Conservation (phyloP, 2,888 invertebrate species). For the Acrobasis repandana region DNA sequence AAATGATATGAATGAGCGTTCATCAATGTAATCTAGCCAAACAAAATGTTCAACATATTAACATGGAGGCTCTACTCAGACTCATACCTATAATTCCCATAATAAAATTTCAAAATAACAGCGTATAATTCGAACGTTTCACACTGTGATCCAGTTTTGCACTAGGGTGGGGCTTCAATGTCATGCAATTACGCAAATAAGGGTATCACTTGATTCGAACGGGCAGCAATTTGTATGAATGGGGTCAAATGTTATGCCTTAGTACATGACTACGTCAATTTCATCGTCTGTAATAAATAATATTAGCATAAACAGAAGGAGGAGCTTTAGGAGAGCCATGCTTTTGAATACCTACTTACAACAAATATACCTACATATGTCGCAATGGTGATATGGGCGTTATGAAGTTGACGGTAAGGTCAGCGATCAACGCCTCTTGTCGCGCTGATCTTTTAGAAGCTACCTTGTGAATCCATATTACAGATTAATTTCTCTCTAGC, state of each 20-base stretch:
- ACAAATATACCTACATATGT: too few relatives aligned
- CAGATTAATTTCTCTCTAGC: too few relatives aligned
- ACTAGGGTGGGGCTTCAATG: constrained; percentile 11
- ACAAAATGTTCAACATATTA: background rate
- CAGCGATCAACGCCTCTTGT: too few relatives aligned
- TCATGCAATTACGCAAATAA: constrained; percentile 16
- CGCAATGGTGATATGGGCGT: too few relatives aligned
- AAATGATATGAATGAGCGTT: too few relatives aligned
- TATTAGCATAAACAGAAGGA: background rate
- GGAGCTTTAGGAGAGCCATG: background rate
- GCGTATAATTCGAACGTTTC: constrained; percentile 1
- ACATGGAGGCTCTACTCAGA: background rate
- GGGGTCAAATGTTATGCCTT: constrained; percentile 19
- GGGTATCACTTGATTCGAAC: constrained; percentile 19
- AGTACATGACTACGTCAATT: constrained; percentile 1
- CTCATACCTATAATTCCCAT: too few relatives aligned
- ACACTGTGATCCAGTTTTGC: constrained; percentile 2
- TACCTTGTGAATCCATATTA: too few relatives aligned
- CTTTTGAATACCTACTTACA: too few relatives aligned
- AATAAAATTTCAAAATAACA: background rate
- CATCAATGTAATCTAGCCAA: too few relatives aligned
- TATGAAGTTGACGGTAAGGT: too few relatives aligned
- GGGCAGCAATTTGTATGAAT: constrained; percentile 14
- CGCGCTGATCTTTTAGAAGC: too few relatives aligned
- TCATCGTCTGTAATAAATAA: constrained; percentile 1